phyloP scores from a whole-genome alignment of 2,888 invertebrate genomes.

The Lydus trimaculatus region DNA sequence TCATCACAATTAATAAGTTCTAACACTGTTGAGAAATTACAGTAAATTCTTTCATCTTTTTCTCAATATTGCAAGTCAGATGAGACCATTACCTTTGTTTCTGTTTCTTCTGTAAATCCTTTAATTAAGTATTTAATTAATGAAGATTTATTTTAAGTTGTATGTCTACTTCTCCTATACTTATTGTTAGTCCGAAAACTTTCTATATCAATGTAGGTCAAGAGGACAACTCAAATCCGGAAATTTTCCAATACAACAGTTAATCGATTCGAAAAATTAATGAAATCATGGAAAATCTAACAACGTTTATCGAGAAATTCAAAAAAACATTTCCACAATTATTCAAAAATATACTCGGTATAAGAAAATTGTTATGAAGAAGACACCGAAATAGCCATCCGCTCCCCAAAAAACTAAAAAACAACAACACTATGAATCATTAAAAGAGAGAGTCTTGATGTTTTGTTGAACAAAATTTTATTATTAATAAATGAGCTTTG shows the following conservation, averaged over 20 bases:
- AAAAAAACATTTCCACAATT: background rate
- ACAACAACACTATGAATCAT: background rate
- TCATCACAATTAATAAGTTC: too few species aligned
- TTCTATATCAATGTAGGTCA: background rate
- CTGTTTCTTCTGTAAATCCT: too few species aligned
- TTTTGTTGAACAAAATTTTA: background rate
- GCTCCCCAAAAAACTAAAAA: background rate
- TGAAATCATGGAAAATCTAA: too few species aligned
- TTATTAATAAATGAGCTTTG: background rate
- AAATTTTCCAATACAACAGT: background rate
- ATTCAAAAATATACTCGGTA: background rate
- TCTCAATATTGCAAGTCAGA: too few species aligned
- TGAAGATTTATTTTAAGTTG: background rate
- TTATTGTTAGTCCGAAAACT: background rate
- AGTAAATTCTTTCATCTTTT: too few species aligned
- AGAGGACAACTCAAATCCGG: background rate
- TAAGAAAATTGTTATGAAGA: background rate
- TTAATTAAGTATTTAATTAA: too few species aligned
- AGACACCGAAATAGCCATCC: background rate
- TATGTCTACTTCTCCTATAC: background rate
- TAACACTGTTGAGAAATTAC: too few species aligned
- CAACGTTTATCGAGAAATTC: too few species aligned
- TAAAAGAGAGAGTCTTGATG: background rate
- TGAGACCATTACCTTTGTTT: too few species aligned
- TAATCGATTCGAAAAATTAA: too few species aligned